phyloP scores from a whole-genome alignment of 2,113 vertebrate genomes.

The Lynx canadensis region DNA sequence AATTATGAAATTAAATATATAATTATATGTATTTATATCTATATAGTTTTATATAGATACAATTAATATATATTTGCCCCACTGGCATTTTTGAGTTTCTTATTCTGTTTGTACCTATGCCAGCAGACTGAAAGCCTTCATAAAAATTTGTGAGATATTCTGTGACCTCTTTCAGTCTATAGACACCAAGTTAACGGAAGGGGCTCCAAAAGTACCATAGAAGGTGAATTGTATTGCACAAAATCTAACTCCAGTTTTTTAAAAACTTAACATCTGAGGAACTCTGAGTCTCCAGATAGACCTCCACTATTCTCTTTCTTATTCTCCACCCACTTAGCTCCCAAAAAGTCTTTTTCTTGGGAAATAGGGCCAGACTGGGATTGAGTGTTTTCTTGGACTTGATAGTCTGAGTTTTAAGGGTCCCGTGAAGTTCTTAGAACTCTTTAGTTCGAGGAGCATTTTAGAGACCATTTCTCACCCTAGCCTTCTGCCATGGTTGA shows the following conservation, averaged over 20 bases:
- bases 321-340: background rate
- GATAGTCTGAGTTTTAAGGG: background rate
- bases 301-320: background rate
- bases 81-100: background rate
- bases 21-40: background rate
- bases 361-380: background rate
- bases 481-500: background rate
- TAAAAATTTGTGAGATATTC: background rate
- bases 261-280: background rate
- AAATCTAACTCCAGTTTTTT: background rate
- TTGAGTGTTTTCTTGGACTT: background rate
- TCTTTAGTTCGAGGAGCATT: background rate
- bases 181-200: background rate
- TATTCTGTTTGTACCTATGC: background rate
- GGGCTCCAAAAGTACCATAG: background rate
- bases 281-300: background rate
- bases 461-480: background rate
- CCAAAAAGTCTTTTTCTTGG: background rate
- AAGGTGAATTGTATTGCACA: slow-evolving; percentile 34
- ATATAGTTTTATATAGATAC: background rate
- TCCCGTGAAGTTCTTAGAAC: background rate
- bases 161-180: background rate
- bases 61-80: background rate
- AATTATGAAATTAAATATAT: slow-evolving; percentile 51
- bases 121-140: background rate